Evolutionary conservation across 2,888 invertebrate species (phyloP).

Genomic region (Maniola hyperantus): DNA sequence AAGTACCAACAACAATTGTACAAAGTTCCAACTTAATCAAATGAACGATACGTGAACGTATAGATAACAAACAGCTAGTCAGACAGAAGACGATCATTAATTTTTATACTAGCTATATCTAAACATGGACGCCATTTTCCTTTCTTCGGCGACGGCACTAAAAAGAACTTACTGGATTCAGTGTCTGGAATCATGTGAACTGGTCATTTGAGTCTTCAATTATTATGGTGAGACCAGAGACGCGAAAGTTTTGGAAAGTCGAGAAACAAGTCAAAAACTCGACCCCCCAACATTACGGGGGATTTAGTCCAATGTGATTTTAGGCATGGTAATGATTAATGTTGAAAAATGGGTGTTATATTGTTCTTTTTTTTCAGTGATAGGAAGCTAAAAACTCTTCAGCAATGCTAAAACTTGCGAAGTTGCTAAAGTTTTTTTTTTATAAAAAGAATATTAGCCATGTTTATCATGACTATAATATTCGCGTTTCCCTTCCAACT

Average conservation of each 20-base stretch:
- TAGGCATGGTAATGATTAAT: slow-evolving; percentile 19
- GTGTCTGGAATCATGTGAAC: neutral
- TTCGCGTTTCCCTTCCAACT: too few species aligned
- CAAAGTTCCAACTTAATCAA: too few species aligned
- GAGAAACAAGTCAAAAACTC: slow-evolving; percentile 36
- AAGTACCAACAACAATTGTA: too few species aligned
- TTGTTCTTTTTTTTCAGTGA: neutral
- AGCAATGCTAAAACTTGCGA: too few species aligned
- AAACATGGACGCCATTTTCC: too few species aligned
- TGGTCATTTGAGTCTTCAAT: slow-evolving; percentile 32
- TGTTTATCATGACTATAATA: too few species aligned
- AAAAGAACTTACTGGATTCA: neutral
- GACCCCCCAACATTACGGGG: slow-evolving; percentile 32
- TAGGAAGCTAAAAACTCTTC: slow-evolving; percentile 1
- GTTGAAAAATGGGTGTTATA: neutral
- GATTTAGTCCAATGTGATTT: slow-evolving; percentile 33
- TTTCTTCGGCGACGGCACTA: neutral
- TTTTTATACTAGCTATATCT: too few species aligned
- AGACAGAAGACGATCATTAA: too few species aligned
- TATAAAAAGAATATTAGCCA: too few species aligned
- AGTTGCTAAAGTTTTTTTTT: neutral
- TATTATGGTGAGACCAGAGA: slow-evolving; percentile 17
- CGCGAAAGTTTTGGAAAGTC: slow-evolving; percentile 44
- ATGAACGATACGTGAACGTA: too few species aligned
- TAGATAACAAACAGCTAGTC: too few species aligned